A percentile compares a stretch with the other conserved stretches of the same genome.
Evolutionary conservation across 2,888 invertebrate species (phyloP).

Genomic region (Pimpla rufipes): DNA sequence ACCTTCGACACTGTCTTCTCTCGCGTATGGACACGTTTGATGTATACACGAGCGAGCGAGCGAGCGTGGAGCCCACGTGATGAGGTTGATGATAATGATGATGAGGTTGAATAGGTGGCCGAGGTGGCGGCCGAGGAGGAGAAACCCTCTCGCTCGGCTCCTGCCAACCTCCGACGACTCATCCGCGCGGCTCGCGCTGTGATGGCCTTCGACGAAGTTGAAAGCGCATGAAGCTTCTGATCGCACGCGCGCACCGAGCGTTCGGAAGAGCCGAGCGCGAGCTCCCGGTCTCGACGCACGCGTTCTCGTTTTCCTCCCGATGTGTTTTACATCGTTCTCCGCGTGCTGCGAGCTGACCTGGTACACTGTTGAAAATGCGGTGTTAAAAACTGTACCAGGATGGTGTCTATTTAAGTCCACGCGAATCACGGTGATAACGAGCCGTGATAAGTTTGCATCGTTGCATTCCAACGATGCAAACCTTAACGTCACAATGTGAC

Average conservation of each 20-base stretch:
- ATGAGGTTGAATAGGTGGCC: constrained; percentile 13
- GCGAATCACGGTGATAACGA: too few relatives aligned
- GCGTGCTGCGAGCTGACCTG: too few relatives aligned
- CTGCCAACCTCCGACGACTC: neutral
- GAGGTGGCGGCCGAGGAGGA: neutral
- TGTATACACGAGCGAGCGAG: neutral
- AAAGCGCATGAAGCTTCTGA: too few relatives aligned
- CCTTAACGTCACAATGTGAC: too few relatives aligned
- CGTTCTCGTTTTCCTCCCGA: constrained; percentile 7
- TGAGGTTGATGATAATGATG: constrained; percentile 46
- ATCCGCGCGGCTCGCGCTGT: neutral
- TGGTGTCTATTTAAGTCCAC: too few relatives aligned
- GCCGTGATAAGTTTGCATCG: too few relatives aligned
- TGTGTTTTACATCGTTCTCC: constrained; percentile 48
- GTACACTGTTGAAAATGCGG: too few relatives aligned
- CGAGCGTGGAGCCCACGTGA: neutral
- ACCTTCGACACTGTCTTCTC: constrained; percentile 47
- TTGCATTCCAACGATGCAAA: too few relatives aligned
- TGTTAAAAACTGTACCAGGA: too few relatives aligned
- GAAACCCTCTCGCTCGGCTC: neutral
- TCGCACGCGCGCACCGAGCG: neutral
- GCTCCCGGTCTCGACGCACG: constrained; percentile 18
- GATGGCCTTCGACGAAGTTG: constrained; percentile 40
- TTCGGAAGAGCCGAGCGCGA: neutral
- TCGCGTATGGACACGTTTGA: neutral